Evolutionary conservation across 1,140 invertebrate species (phyloP), one percentile per base, ranked within the genome.

Genomic region (Pristionchus pacificus): DNA sequence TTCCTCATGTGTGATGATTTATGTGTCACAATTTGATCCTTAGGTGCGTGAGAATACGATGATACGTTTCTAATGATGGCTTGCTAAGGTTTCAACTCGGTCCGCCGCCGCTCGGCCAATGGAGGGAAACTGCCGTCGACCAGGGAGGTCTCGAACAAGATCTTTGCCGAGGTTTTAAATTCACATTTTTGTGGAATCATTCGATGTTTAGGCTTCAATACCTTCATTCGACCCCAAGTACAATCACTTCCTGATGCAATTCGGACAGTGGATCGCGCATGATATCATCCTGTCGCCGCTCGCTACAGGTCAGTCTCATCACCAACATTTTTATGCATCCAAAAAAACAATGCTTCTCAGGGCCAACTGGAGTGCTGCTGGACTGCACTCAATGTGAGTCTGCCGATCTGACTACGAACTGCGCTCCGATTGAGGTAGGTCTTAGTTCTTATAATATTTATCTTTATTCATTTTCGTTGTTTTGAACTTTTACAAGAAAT

Each of bases 261-360:
- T 63, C 31, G 71, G 71, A 24, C 71, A 73, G 60, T 73, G 68
- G 24, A 73, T 73, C 29, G 71, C 71, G 30, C 71, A 73, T 29
- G 71, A 73, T 28, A 62, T 73, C 66, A 73, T 73, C 60, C 68
- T 68, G 25, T 68, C 68, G 65, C 71, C 71, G 25, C 57, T 33
- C n/a, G 67, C 71, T 25, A 60, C 57, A 19, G 71, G 68, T 70
- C 28, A 64, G 62, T 49, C 19, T 49, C 19, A 49, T 49, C 38
- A 49, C 6, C 6, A 10, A 49, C 6, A 10, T 49, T 49, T 49
- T 49, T 49, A 49, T 49, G 6, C 19, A 49, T 10, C 6, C 6
- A 49, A 49, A 49, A 49, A 10, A 49, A 49, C n/a, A 27, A 19
- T 15, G 60, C 29, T 60, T 55, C 62, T 3, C 58, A 62, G 68